Base-by-base conservation (phyloP, 2,888 invertebrate genomes). In the Mallateleia sp. region DNA sequence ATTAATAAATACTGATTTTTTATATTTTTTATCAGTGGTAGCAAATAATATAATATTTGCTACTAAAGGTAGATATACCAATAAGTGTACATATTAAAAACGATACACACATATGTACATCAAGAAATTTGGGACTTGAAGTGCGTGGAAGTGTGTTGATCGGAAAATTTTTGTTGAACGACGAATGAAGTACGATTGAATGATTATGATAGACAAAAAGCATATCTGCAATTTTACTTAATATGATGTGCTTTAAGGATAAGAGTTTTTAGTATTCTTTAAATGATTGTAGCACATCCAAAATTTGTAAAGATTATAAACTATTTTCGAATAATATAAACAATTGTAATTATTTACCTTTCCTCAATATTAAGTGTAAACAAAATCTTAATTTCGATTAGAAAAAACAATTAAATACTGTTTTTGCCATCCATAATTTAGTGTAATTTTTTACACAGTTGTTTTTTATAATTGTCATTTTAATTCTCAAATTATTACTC, bases 241-340 rank as follows among this genome's bases (percentile, higher is more conserved):
- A 77, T 38, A 69, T 56, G 56, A 80, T 87, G 71, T 83, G 81
- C 84, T 81, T 75, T 82, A 69, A 60, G n/a, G 47, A 56, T 84
- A 78, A 78, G 79, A 82, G 62, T 82, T 72, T 72, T 80, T 83
- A 79, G 83, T 83, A 84, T 80, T 79, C 77, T 47, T 80, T 69
- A 75, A 87, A 64, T n/a, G 28, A 83, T 87, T 74, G 85, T 85
- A 81, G 74, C 74, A 74, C 64, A 75, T 81, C 77, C 62, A 80
- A 82, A 84, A 84, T 82, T 84, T 81, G 86, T 86, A 84, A 86
- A 88, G 75, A 88, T 85, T 74, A 88, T 84, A 84, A 88, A 86
- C 78, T 85, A 88, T 85, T 88, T 85, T 83, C 85, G 74, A 81
- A 85, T 85, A 85, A 85, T 82, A 77, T 20, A 82, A 62, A 56